These are phyloP conservation scores for Cheilinus undulatus DNA, from an alignment of 2,113 vertebrate species.

Conservation along the genomic window DNA sequence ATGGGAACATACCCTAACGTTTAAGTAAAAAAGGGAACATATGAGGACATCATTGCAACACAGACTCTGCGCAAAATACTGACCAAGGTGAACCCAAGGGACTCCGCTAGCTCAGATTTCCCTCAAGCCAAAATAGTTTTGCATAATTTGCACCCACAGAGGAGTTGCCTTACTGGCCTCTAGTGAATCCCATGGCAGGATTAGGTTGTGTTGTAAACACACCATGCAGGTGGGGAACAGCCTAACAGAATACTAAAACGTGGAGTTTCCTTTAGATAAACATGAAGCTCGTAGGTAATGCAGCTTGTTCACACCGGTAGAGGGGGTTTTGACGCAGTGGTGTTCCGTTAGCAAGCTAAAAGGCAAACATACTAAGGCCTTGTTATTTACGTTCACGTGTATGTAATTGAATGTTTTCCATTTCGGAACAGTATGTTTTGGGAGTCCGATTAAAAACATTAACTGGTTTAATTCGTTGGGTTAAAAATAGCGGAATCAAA, in stretches of 20 bases:
- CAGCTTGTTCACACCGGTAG: neutral
- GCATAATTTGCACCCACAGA: conserved; percentile 25
- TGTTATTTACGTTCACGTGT: neutral
- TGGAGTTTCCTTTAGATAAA: neutral
- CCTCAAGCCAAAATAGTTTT: conserved; percentile 62
- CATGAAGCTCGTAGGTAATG: neutral
- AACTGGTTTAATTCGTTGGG: neutral
- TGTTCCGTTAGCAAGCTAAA: conserved; percentile 19
- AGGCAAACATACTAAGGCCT: conserved; percentile 8
- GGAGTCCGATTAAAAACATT: too few species aligned
- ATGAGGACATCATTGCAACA: neutral
- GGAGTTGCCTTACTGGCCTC: conserved; percentile 31
- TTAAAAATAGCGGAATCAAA: neutral
- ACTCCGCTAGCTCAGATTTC: conserved; percentile 53
- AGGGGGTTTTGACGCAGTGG: conserved; percentile 49
- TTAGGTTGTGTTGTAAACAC: conserved; percentile 28
- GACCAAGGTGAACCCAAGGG: conserved; percentile 30
- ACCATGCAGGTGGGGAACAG: too few species aligned
- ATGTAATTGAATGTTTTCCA: too few species aligned
- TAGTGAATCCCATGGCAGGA: conserved; percentile 5
- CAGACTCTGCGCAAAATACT: neutral
- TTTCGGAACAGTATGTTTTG: too few species aligned
- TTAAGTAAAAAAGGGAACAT: neutral
- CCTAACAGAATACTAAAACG: neutral
- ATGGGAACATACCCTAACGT: neutral